These are phyloP conservation scores for Papilio dardanus DNA, from an alignment of 1,140 invertebrate species.

Conservation along the genomic window DNA sequence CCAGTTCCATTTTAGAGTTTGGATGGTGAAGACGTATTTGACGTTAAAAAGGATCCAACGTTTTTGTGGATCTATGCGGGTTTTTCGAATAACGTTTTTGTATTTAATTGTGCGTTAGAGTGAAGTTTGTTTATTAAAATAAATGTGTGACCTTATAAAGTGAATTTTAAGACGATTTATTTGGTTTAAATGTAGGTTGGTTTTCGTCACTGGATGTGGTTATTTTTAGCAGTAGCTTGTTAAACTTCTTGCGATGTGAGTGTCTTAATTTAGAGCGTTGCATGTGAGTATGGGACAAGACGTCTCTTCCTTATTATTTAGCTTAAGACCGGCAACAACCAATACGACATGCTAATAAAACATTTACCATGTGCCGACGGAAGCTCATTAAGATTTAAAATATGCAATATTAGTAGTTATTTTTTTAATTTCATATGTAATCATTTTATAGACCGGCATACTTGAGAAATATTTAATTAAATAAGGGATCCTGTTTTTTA, in stretches of 20 bases:
- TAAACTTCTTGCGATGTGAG: conserved; percentile 66
- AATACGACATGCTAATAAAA: neutral
- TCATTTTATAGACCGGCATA: no score
- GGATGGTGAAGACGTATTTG: conserved; percentile 59
- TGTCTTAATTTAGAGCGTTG: conserved; percentile 75
- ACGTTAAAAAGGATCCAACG: conserved; percentile 44
- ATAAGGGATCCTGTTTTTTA: no score
- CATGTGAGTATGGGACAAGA: conserved; percentile 67
- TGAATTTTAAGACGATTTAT: conserved; percentile 40
- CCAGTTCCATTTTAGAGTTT: conserved; percentile 75
- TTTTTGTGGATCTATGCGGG: conserved; percentile 45
- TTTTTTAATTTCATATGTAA: no score
- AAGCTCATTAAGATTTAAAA: neutral
- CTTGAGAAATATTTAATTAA: no score
- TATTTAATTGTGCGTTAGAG: conserved; percentile 45
- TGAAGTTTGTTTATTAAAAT: conserved; percentile 41
- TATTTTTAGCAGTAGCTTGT: conserved; percentile 79
- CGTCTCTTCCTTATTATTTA: conserved; percentile 62
- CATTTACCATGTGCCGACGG: conserved; percentile 11
- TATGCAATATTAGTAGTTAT: no score
- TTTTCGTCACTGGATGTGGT: conserved; percentile 64
- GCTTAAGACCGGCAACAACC: conserved; percentile 32
- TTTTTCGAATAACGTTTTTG: conserved; percentile 44
- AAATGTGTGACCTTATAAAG: conserved; percentile 32
- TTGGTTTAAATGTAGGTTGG: conserved; percentile 62